Evolutionary conservation across 2,888 invertebrate species (phyloP), one percentile per base, ranked within the genome.

Genomic region (Automeris io): DNA sequence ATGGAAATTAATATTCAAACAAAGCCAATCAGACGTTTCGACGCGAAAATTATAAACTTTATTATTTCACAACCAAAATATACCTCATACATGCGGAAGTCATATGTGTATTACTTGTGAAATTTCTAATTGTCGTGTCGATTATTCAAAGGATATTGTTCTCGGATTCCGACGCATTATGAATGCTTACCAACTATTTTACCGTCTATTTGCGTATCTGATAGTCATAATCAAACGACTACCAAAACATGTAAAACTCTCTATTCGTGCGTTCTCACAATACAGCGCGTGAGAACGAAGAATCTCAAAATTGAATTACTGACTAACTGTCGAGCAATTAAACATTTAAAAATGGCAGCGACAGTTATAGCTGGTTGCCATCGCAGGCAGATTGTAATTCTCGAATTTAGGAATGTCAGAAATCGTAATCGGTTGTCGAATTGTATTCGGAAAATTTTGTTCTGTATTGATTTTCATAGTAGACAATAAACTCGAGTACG

Each of bases 401-500:
- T 76, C 72, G 74, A 70, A 64, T 70, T 66, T 61, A 52, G 63
- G 67, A 70, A 68, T 70, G 62, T 72, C 66, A 53, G 69, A 72
- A 80, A 76, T 74, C 54, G 64, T 54, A 81, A 82, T 83, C 83
- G 83, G 83, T 51, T 81, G 71, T 61, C 67, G 77, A 67, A 78
- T 70, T 53, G 37, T 51, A 64, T 72, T 73, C 68, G 71, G 75
- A 70, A 77, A 75, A 82, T 67, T 72, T 55, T 60, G 55, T 47
- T 58, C 61, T 65, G 64, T 69, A 81, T 82, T 73, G 77, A 86
- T 85, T 86, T 81, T 65, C 82, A 82, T 79, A 82, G 81, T 73
- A 64, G 66, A 81, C 83, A 80, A 76, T 64, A 64, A 78, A 85
- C 82, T 85, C 85, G 80, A 85, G 85, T 80, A 85, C 70, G 67